Evolutionary conservation across 2,113 vertebrate species (phyloP).

Genomic region (Sylvilagus bachmani): DNA sequence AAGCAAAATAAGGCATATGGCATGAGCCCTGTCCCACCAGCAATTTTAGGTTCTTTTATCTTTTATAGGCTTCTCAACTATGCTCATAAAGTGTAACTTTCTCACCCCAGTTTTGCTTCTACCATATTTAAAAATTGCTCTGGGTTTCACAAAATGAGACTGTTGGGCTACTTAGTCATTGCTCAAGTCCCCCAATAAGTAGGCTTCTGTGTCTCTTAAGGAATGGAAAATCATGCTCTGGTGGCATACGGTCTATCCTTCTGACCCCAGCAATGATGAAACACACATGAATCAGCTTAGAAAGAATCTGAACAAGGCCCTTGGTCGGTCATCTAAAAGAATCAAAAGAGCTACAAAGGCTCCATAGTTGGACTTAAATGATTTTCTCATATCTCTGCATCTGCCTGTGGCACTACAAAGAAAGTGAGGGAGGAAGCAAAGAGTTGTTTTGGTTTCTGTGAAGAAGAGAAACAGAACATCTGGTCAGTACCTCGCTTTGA

Average conservation of each 20-base stretch:
- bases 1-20: conserved; percentile 49
- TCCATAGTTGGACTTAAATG: not conserved
- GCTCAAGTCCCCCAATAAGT: not conserved
- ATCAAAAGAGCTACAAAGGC: not conserved
- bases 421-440: not conserved
- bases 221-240: not conserved
- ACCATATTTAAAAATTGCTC: conserved; percentile 45
- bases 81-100: conserved; percentile 55
- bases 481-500: conserved; percentile 96
- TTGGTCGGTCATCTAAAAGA: conserved; percentile 2
- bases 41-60: conserved; percentile 44
- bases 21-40: conserved; percentile 26
- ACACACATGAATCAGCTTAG: not conserved
- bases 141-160: conserved; percentile 34
- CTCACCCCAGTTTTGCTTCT: conserved; percentile 41
- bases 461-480: not conserved
- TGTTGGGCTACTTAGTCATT: not conserved
- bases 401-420: not conserved
- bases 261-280: not conserved
- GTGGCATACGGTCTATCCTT: not conserved
- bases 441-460: not conserved
- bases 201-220: not conserved
- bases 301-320: not conserved
- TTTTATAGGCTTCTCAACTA: conserved; percentile 43
- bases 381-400: not conserved